Evolutionary conservation across 2,888 invertebrate genomes (phyloP).

Genomic region (Tubiluchus corallicola): DNA sequence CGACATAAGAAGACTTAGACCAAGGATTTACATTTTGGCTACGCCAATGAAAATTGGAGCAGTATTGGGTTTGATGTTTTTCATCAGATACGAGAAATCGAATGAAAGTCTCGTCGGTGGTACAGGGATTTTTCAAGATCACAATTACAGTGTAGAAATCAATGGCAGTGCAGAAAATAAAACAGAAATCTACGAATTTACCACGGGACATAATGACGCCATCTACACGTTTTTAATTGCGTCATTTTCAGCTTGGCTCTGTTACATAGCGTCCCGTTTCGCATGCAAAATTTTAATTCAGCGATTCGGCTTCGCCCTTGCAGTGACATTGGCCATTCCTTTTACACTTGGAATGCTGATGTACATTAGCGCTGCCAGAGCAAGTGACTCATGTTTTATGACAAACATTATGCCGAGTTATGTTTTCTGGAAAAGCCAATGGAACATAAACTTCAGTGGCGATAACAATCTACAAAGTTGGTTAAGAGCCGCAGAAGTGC

Average conservation of each 20-base stretch:
- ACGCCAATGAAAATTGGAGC: slow-evolving; percentile 73
- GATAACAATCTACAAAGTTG: too few species aligned
- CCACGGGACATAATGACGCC: too few species aligned
- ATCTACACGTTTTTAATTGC: neutral
- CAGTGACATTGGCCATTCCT: slow-evolving; percentile 79
- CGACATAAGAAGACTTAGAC: slow-evolving; percentile 55
- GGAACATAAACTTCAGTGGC: too few species aligned
- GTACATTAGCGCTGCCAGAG: slow-evolving; percentile 63
- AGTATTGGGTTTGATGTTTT: slow-evolving; percentile 16
- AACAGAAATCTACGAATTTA: too few species aligned
- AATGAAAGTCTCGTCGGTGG: too few species aligned
- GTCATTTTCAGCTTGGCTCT: slow-evolving; percentile 13
- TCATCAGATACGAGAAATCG: too few species aligned
- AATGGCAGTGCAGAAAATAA: too few species aligned
- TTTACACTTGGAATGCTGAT: slow-evolving; percentile 68
- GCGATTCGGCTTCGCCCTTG: slow-evolving; percentile 89
- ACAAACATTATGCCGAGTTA: slow-evolving; percentile 35
- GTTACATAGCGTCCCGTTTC: slow-evolving; percentile 35
- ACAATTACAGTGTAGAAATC: too few species aligned
- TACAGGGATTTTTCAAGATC: slow-evolving; percentile 6
- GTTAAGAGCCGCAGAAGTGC: neutral
- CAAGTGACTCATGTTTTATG: slow-evolving; percentile 71
- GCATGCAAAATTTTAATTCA: slow-evolving; percentile 93
- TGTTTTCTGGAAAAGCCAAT: neutral
- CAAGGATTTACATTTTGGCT: slow-evolving; percentile 73